Conservation (phyloP, 2,113 vertebrate genomes). For the Mystacornis crossleyi region DNA sequence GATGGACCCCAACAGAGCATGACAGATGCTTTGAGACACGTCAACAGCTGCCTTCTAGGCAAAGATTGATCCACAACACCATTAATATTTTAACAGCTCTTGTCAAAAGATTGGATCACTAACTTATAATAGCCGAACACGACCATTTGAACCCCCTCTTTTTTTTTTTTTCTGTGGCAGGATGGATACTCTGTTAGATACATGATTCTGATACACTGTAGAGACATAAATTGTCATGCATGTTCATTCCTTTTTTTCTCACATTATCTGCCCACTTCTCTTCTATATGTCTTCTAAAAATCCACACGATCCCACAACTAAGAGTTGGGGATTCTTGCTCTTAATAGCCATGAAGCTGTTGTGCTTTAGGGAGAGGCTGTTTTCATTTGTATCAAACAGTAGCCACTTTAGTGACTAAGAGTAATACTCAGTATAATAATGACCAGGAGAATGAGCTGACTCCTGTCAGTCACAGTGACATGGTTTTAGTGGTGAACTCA, state of each 20-base stretch:
- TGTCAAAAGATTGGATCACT: neutral
- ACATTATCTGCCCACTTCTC: neutral
- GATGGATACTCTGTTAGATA: neutral
- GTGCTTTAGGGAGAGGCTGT: neutral
- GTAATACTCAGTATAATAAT: neutral
- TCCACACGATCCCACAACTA: rapidly evolving
- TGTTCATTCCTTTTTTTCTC: neutral
- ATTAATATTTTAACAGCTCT: neutral
- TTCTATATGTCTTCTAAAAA: neutral
- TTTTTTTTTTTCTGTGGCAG: neutral
- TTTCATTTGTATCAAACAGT: neutral
- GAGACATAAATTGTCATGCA: neutral
- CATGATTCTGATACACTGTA: neutral
- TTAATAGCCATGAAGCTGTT: neutral
- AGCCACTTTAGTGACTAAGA: too few species aligned
- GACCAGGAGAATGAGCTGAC: neutral
- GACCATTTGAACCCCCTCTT: neutral
- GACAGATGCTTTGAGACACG: neutral
- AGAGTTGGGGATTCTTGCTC: neutral
- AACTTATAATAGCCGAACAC: neutral
- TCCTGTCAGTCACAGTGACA: neutral
- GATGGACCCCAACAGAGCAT: neutral
- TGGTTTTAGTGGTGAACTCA: neutral
- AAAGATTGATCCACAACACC: neutral
- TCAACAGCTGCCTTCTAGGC: neutral